Evolutionary conservation across 2,888 invertebrate genomes (phyloP), one percentile per base, ranked within the genome.

Genomic region (Rotaria macrura): DNA sequence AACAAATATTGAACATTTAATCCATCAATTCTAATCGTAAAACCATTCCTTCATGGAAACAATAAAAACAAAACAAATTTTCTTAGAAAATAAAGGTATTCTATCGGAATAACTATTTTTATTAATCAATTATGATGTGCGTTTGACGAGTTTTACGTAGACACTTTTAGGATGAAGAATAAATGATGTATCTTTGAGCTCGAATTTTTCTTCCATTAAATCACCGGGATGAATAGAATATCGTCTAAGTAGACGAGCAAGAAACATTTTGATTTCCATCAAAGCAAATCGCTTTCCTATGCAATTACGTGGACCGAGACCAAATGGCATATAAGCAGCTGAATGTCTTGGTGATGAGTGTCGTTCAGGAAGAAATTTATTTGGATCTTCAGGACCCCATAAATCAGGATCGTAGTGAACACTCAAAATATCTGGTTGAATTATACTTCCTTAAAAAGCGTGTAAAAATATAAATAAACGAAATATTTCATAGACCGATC

Each of bases 271-370:
- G 1, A 65, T n/a, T 65, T 65, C 65, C 29, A 34, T 65, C 17
- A 29, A 34, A 29, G 65, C 65, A 65, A 65, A 65, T 29, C 65
- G 12, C 34, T 29, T 65, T 29, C 34, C 65, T 34, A 65, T 34
- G 85, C 89, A 90, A 85, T 88, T 89, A 47, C 89, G 87, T 9
- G 90, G 89, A 20, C 90, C 90, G 25, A 88, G 88, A 1, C 89
- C 90, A 65, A 65, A 65, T 1, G 65, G 17, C 14, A 65, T 29
- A 9, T 5, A 65, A 2, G 65, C 65, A 9, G 34, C 12, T 34
- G 34, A 34, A 65, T 65, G 65, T 29, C 34, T 29, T 65, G 23
- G 14, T 7, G 3, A 4, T 17, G 29, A n/a, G 34, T 87, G 89
- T 88, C 89, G 88, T 85, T 89, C 89, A 20, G 89, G 89, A 43